These are phyloP conservation scores for Gobius niger DNA, from an alignment of 2,113 vertebrate species.

Conservation along the genomic window DNA sequence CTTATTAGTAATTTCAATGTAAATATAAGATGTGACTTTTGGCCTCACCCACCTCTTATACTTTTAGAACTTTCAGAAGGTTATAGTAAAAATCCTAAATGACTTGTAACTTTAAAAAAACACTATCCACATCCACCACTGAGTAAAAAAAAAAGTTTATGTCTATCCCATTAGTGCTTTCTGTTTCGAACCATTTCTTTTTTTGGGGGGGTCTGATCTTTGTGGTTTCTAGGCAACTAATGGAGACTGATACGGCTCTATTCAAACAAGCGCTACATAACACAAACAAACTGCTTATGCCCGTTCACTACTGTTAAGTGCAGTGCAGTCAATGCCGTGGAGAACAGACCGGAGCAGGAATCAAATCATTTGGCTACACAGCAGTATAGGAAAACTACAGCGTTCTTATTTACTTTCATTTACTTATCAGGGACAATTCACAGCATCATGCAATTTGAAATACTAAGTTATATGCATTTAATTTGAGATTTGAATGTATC, in stretches of 20 bases:
- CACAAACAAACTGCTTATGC: constrained; percentile 4
- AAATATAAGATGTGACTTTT: no score
- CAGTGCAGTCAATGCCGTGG: neutral
- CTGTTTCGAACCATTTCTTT: neutral
- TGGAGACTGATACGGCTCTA: constrained; percentile 8
- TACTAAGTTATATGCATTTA: neutral
- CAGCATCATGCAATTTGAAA: neutral
- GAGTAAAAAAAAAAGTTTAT: neutral
- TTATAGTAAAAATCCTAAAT: no score
- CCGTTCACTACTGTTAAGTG: neutral
- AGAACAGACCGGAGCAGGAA: neutral
- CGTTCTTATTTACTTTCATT: neutral
- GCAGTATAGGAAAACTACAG: neutral
- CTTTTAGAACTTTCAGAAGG: no score
- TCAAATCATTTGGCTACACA: neutral
- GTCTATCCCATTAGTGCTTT: neutral
- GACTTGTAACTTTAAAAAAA: no score
- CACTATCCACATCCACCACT: neutral
- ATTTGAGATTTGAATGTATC: neutral
- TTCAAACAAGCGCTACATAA: neutral
- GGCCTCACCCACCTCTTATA: no score
- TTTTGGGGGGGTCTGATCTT: neutral
- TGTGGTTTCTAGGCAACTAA: constrained; percentile 13
- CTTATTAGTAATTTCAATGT: no score
- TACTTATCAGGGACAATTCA: no score